Base-by-base conservation (phyloP, 2,113 vertebrate genomes). In the Dissostichus mawsoni region DNA sequence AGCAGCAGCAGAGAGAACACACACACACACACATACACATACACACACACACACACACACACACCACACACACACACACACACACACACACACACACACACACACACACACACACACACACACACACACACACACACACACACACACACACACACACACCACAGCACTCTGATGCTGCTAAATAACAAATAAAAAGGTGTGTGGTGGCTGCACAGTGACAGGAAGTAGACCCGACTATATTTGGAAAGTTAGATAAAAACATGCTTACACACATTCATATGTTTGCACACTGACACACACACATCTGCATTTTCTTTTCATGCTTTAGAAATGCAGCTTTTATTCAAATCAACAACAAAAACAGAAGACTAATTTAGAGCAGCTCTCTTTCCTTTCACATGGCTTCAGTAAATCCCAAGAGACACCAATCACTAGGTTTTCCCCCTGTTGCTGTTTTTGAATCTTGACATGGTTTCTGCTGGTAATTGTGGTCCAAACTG, bases 1-100 rank as follows among this genome's bases (percentile, higher is more conserved):
- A 80, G 51, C 88, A 87, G 84, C 79, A 73, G 80, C 69, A 74
- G 81, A 88, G 76, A 73, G 69, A 52, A 69, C 81, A 85, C 77
- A 83, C 70, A 67, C 51, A 67, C 67, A 36, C 36, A 36, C 36
- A 36, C 36, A 36, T 6, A 36, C 36, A 36, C 36, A 36, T 6
- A 36, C 36, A 36, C 36, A 36, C 36, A 36, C 36, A 36, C 36
- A 7, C 36, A 36, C 36, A 36, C 36, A 36, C 36, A 36, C 36
- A 7, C 1, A 36, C 36, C 33, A 36, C 33, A 36, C 33, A 36
- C 33, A 36, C 33, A 36, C 33, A 36, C 33, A 36, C 33, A 36
- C 33, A 36, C 33, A 36, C 33, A 36, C 33, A 36, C 33, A 36
- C 33, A 33, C 33, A 36, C 33, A 36, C 33, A 36, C 33, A 36